A percentile compares a stretch with the other conserved stretches of the same genome.
These are phyloP conservation scores for Bombyx huttoni DNA, from an alignment of 2,888 invertebrate genomes.

Conservation along the genomic window DNA sequence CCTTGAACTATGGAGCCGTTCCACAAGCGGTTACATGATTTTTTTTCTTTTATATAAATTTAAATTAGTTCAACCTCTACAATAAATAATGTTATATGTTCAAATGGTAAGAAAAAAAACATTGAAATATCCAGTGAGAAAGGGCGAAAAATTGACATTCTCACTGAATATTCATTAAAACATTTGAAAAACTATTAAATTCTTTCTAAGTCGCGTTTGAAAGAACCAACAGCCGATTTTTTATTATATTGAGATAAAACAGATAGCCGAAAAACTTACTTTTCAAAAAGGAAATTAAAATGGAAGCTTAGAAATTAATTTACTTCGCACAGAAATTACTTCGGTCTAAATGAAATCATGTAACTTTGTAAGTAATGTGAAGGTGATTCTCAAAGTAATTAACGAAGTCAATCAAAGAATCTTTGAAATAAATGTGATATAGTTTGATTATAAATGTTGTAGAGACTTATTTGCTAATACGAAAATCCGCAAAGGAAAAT, in stretches of 20 bases:
- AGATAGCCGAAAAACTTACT: too few relatives aligned
- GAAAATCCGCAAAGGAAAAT: too few relatives aligned
- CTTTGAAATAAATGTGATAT: not conserved
- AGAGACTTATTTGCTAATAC: too few relatives aligned
- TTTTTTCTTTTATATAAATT: constrained; percentile 31
- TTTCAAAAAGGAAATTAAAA: not conserved
- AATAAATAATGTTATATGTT: not conserved
- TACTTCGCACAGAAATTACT: not conserved
- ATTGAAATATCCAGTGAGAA: too few relatives aligned
- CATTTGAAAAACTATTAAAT: too few relatives aligned
- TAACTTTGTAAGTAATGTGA: not conserved
- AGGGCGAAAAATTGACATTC: too few relatives aligned
- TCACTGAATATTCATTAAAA: too few relatives aligned
- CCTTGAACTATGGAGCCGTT: constrained; percentile 35
- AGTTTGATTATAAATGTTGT: not conserved
- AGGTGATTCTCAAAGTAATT: not conserved
- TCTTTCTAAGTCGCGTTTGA: too few relatives aligned
- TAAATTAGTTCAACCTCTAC: constrained; percentile 2
- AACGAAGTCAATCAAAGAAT: not conserved
- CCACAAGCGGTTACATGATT: constrained; percentile 20
- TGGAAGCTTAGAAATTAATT: not conserved
- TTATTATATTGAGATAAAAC: too few relatives aligned
- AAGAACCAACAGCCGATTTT: too few relatives aligned
- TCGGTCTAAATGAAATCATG: not conserved
- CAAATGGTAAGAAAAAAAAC: too few relatives aligned